Percentiles rank a stretch among this genome's conserved stretches.
phyloP scores from a whole-genome alignment of 2,113 vertebrate genomes.

The Recurvirostra avosetta region DNA sequence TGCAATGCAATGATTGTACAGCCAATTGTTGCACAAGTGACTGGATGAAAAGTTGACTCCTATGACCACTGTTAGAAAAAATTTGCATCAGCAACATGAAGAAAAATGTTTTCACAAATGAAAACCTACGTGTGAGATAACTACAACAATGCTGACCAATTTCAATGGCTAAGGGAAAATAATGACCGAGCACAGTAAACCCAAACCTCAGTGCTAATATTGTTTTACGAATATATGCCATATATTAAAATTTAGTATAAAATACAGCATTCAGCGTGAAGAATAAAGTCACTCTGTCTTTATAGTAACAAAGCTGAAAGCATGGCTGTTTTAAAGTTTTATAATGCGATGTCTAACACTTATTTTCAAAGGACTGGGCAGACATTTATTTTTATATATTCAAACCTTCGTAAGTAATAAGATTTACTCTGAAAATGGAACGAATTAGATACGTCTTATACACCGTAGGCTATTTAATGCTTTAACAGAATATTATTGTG shows the following conservation, averaged over 20 bases:
- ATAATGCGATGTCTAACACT: not conserved
- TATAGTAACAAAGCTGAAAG: not conserved
- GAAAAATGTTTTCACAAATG: constrained; percentile 5
- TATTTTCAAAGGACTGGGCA: not conserved
- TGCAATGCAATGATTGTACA: not conserved
- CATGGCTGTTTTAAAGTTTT: not conserved
- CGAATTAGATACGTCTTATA: not conserved
- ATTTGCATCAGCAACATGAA: not conserved
- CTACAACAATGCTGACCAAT: not conserved
- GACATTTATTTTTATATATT: not conserved
- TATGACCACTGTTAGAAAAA: not conserved
- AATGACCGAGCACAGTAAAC: not conserved
- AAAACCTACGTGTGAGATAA: not conserved
- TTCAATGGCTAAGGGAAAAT: not conserved
- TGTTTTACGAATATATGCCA: not conserved
- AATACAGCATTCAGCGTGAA: not conserved
- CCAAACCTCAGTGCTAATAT: not conserved
- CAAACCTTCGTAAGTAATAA: not conserved
- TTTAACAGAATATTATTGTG: not conserved
- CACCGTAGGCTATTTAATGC: not conserved
- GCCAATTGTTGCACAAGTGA: not conserved
- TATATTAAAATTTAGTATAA: not conserved
- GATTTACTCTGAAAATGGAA: not conserved
- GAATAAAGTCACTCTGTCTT: not conserved
- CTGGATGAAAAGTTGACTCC: not conserved